Base-by-base conservation (phyloP, 30 jellyfish, hydroid and myxozoan species). In the Hydractinia symbiolongicarpus region DNA sequence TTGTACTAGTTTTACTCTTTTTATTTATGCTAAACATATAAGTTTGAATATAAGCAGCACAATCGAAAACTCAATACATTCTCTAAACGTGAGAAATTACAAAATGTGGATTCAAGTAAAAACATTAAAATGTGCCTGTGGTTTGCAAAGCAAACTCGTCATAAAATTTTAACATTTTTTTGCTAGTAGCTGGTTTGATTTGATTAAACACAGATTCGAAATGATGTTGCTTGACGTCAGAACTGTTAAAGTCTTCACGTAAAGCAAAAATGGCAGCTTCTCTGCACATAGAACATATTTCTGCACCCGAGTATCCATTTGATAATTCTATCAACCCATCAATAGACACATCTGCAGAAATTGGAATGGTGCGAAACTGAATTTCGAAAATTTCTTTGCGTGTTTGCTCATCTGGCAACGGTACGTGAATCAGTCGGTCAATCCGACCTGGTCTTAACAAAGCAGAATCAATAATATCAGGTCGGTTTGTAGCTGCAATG, bases 401-500 rank as follows among this genome's bases (percentile, higher is more conserved):
- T 44, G 97, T 88, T 53, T 61, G 88, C 49, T 68, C 78, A 61
- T 94, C 96, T 5, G 99, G 99, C 50, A 94, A 77, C 8, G 99
- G 96, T 9, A 94, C 96, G 73, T 89, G 86, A 44, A 94, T 82
- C 17, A 94, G 58, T 49, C 99, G 80, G 72, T 94, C 99, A 49
- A 94, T 88, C 20, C 99, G 95, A 52, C 99, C 99, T 6, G 99
- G 99, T 58, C 99, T 76, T 77, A 94, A 40, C 57, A 94, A 75
- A 3, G 99, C 99, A 53, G 95, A 84, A 81, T 94, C 99, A 67
- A 94, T 94, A 50, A 86, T 44, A 72, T 88, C 94, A 8, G 99
- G 99, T 52, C 96, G 86, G 67, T 94, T 94, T 4, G 99, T 88
- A 5, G 99, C 99, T 11, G 99, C 99, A 17, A 94, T 79, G 50